Conservation (phyloP, 2,797 vertebrate species). For the Chelidonichthys spinosus region DNA sequence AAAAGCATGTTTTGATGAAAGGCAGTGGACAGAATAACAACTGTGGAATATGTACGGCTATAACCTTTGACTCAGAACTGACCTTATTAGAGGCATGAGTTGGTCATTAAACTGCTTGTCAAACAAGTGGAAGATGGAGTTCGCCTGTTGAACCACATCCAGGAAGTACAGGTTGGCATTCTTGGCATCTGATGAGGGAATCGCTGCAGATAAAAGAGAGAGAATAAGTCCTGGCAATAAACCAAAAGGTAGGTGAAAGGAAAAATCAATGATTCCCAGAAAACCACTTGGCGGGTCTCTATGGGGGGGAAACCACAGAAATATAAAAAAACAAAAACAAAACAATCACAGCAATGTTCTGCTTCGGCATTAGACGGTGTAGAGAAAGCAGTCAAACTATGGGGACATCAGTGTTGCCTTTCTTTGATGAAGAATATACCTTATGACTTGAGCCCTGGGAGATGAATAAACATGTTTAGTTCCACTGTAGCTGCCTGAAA, state of each 20-base stretch:
- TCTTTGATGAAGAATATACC: slow-evolving; percentile 29
- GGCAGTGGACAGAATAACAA: not conserved
- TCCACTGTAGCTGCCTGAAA: slow-evolving; percentile 45
- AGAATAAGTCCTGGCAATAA: slow-evolving; percentile 25
- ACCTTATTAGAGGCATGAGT: slow-evolving; percentile 99
- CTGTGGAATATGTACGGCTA: not conserved
- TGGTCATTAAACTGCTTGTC: slow-evolving; percentile 99
- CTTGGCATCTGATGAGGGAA: slow-evolving; percentile 96
- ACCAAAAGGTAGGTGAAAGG: slow-evolving; percentile 4
- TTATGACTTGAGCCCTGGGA: slow-evolving; percentile 19
- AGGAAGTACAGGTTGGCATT: slow-evolving; percentile 98
- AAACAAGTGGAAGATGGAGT: slow-evolving; percentile 99
- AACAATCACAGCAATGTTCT: slow-evolving; percentile 17
- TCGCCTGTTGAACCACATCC: slow-evolving; percentile 99
- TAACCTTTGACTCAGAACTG: slow-evolving; percentile 47
- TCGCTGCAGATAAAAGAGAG: slow-evolving; percentile 84
- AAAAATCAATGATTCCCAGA: slow-evolving; percentile 35
- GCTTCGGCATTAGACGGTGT: slow-evolving; percentile 17
- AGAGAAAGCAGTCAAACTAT: slow-evolving; percentile 35
- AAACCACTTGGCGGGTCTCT: slow-evolving; percentile 9
- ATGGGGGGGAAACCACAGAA: not conserved
- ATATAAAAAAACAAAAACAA: slow-evolving; percentile 5
- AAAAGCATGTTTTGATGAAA: not conserved
- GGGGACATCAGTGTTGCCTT: slow-evolving; percentile 21
- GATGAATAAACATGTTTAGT: slow-evolving; percentile 37